Evolutionary conservation across 1,140 invertebrate species (phyloP), one percentile per base, ranked within the genome.

Genomic region (Halotydeus destructor): DNA sequence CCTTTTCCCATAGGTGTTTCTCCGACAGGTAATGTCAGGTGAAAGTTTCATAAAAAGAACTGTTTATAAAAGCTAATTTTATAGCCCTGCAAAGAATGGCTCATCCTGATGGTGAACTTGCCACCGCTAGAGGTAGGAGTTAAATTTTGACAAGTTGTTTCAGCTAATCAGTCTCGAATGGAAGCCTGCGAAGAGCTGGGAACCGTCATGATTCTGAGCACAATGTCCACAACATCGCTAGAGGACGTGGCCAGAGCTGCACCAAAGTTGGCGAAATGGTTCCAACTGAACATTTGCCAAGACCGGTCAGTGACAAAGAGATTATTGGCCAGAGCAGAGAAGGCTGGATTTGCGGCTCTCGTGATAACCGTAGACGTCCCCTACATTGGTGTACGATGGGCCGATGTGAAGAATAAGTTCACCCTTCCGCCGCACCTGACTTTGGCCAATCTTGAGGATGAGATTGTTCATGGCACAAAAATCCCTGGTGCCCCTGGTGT

Each of bases 331-430:
- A 66, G 85, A 49, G 85, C 81, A 1, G 83, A 91, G 59, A 68
- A 63, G 42, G 70, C 74, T n/a, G 83, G 80, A 18, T 93, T 74
- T 53, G 76, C 76, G 60, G 86, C 84, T 2, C 58, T 94, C 1
- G 83, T 82, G 1, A 54, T 94, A 1, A 94, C 88, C 1, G 76
- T 93, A 0, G 88, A 94, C 60, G 76, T 82, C 2, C 81, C 83
- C 0, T 52, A 77, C 2, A 81, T 89, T 58, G 88, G 86, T 0
- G 62, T 75, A 18, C 61, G 85, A 36, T 64, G 75, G 30, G 72
- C 72, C 1, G 84, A 93, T 61, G 58, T 76, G 1, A 69, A 72
- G 45, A 91, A 93, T 57, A 75, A 76, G 56, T 93, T 93, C 57
- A 59, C 66, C 25, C 57, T 93, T 12, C 85, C 85, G 0, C 52